Base-by-base conservation (phyloP, 2,888 invertebrate species). In the Trichogramma evanescens region DNA sequence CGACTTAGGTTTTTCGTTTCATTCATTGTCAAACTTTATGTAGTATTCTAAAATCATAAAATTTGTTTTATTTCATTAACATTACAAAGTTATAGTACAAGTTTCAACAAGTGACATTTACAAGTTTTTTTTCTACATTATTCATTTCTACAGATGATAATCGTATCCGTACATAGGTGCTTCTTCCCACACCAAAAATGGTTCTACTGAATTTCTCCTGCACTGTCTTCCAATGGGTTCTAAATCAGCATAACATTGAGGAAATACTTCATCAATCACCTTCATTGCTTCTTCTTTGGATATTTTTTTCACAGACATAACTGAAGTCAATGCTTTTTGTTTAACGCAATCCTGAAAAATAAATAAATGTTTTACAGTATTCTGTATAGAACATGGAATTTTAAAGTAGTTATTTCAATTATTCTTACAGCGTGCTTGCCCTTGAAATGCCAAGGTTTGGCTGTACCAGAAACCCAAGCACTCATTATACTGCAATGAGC, bases 401-500 rank as follows among this genome's bases (percentile, higher is more conserved):
- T 42, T 43, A 58, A 65, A 49, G 1, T 39, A 59, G 44, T 40
- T 39, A 54, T 43, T 49, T 39, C 4, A 51, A 57, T 52, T 40
- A 48, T 43, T 10, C 43, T 70, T 75, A 91, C 92, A 83, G 89
- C 85, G 79, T 96, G 95, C 4, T 86, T 82, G 72, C 88, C 78
- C 69, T 86, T 88, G 43, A 94, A 80, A 68, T 87, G 86, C 39
- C 87, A 83, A 56, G 84, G 81, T 0, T 89, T 87, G 0, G 89
- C 89, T 73, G 89, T 87, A 0, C 92, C 91, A 70, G 89, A 87
- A 0, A 84, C 78, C 82, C 88, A 83, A 0, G 95, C 91, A 68
- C 92, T 89, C 40, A 89, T 65, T 72, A 92, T 93, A 39, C 93
- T 92, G 74, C 97, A 97, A 77, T 96, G 95, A 0, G 93, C 89